Percentiles rank a stretch among this genome's conserved stretches.
phyloP scores from a whole-genome alignment of 53 echinoderm and acorn worm genomes.

The Paelopatides confundens region DNA sequence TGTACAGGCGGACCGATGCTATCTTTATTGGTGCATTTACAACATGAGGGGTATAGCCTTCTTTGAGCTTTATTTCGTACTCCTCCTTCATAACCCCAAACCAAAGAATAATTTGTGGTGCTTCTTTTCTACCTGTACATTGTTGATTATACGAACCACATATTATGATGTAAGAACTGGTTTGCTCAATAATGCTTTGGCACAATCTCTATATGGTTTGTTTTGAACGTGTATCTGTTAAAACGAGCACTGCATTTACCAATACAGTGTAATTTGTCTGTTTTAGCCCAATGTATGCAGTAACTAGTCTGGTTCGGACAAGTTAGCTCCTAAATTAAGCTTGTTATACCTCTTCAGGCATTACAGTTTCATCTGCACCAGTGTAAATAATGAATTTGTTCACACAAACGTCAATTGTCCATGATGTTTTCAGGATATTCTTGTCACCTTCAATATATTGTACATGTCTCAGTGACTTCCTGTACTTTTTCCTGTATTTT shows the following conservation, averaged over 20 bases:
- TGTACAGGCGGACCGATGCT: too few species aligned
- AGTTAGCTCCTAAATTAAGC: background rate
- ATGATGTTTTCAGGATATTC: too few species aligned
- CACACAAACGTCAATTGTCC: background rate
- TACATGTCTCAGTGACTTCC: too few species aligned
- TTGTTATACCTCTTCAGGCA: background rate
- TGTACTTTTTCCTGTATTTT: too few species aligned
- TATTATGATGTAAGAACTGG: conserved; percentile 37
- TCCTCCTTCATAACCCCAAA: conserved; percentile 14
- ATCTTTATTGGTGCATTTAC: too few species aligned
- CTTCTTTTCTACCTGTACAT: background rate
- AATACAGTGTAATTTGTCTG: background rate
- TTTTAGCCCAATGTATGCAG: conserved; percentile 23
- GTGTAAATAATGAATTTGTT: background rate
- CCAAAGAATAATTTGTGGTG: conserved; percentile 20
- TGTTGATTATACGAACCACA: background rate
- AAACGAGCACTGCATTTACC: background rate
- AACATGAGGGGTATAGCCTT: too few species aligned
- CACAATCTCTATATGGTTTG: background rate
- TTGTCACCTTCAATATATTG: too few species aligned
- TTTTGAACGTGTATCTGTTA: background rate
- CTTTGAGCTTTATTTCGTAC: too few species aligned
- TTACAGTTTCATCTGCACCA: conserved; percentile 41
- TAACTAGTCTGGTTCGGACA: background rate
- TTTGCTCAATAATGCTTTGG: conserved; percentile 27